phyloP scores from a whole-genome alignment of 2,797 vertebrate genomes.

The Mormyrus hasselquistii region DNA sequence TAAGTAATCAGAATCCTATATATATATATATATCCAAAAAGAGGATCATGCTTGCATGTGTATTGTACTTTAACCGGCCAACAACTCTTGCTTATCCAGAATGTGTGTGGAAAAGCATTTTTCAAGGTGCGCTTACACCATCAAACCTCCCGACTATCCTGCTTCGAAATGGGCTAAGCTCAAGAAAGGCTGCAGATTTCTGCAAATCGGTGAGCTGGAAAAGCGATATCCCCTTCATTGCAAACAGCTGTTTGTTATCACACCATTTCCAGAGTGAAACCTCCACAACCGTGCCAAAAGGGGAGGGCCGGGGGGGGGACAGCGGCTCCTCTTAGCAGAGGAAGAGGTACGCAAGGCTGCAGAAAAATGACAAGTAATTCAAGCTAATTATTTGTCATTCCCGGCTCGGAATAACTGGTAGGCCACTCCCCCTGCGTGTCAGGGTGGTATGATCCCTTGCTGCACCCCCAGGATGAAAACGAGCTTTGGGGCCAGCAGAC shows the following conservation, averaged over 20 bases:
- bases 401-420: neutral
- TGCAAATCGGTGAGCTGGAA: constrained; percentile 17
- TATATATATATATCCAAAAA: neutral
- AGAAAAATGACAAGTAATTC: neutral
- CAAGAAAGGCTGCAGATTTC: constrained; percentile 16
- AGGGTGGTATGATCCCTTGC: neutral
- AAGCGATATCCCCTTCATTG: constrained; percentile 24
- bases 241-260: constrained; percentile 40
- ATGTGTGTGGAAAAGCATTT: neutral
- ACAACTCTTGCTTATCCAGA: neutral
- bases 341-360: neutral
- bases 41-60: neutral
- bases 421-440: neutral
- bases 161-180: neutral
- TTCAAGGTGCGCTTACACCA: neutral
- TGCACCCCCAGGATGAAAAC: neutral
- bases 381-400: neutral
- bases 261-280: constrained; percentile 18
- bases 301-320: neutral
- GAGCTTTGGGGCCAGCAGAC: constrained; percentile 7
- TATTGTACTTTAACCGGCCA: constrained; percentile 16
- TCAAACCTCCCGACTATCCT: neutral
- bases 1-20: neutral
- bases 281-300: constrained; percentile 10
- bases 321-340: neutral